These are phyloP conservation scores for Tympanuchus pallidicinctus DNA, from an alignment of 2,113 vertebrate species.

Conservation along the genomic window DNA sequence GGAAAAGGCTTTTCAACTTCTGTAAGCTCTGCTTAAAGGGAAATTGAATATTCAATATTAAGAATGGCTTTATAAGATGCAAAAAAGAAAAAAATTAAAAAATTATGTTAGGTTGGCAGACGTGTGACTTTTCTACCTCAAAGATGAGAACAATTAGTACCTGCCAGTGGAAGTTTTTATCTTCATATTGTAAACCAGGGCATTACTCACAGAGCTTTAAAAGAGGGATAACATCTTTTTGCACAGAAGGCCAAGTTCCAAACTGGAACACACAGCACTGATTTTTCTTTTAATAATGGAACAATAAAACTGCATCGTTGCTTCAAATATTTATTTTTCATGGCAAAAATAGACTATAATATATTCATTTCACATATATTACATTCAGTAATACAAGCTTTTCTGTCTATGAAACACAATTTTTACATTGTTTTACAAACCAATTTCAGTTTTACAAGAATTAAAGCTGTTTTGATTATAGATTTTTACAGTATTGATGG, in stretches of 20 bases:
- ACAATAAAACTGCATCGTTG: constrained; percentile 5
- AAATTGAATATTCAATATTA: neutral
- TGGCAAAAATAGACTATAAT: constrained; percentile 82
- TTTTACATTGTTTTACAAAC: constrained; percentile 76
- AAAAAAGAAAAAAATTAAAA: neutral
- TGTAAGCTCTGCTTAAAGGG: neutral
- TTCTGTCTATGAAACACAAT: constrained; percentile 76
- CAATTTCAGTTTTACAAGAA: constrained; percentile 74
- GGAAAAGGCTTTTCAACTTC: neutral
- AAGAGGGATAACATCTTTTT: neutral
- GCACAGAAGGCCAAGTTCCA: neutral
- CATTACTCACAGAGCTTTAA: neutral
- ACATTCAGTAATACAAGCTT: constrained; percentile 77
- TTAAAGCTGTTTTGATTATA: constrained; percentile 76
- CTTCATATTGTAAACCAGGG: neutral
- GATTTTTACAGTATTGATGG: constrained; percentile 74
- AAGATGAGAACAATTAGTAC: neutral
- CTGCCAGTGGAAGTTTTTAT: neutral
- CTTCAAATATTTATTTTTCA: constrained; percentile 82
- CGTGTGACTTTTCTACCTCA: neutral
- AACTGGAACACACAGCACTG: neutral
- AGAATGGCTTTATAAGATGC: neutral
- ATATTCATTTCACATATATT: constrained; percentile 82
- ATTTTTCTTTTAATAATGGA: neutral
- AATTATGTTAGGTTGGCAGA: neutral